These are phyloP conservation scores for Mobula birostris DNA, from an alignment of 2,113 vertebrate species.

Conservation along the genomic window DNA sequence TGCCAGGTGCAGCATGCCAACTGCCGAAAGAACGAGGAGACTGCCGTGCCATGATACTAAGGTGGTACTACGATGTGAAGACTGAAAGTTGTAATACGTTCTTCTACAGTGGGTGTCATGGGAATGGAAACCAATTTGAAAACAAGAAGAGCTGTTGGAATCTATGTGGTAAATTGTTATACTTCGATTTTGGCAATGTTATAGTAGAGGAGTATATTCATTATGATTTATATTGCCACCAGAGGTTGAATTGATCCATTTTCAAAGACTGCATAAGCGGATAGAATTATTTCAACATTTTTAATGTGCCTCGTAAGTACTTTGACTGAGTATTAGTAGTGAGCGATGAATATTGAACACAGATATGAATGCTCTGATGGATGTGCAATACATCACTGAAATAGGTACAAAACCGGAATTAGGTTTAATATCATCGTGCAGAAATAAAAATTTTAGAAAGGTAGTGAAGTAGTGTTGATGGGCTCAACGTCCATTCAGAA, in stretches of 20 bases:
- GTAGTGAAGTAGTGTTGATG: no score
- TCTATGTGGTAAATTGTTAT: not conserved
- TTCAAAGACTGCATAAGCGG: not conserved
- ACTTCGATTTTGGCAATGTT: not conserved
- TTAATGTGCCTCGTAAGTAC: no score
- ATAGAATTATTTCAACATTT: not conserved
- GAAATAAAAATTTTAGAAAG: no score
- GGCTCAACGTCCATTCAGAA: no score
- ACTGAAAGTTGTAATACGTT: not conserved
- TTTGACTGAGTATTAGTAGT: not conserved
- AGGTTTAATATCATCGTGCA: no score
- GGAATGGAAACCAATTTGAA: conserved; percentile 26
- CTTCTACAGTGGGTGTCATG: conserved; percentile 14
- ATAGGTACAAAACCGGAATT: no score
- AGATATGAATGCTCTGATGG: not conserved
- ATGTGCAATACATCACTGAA: not conserved
- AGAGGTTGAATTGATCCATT: not conserved
- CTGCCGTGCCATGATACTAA: not conserved
- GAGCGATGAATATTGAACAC: not conserved
- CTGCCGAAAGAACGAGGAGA: conserved; percentile 12
- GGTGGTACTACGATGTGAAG: not conserved
- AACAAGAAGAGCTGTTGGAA: not conserved
- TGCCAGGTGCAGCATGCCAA: not conserved
- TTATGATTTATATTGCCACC: not conserved
- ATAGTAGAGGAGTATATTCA: not conserved